Evolutionary conservation across 2,888 invertebrate species (phyloP), one percentile per base, ranked within the genome.

Genomic region (Leucophenga maculata): DNA sequence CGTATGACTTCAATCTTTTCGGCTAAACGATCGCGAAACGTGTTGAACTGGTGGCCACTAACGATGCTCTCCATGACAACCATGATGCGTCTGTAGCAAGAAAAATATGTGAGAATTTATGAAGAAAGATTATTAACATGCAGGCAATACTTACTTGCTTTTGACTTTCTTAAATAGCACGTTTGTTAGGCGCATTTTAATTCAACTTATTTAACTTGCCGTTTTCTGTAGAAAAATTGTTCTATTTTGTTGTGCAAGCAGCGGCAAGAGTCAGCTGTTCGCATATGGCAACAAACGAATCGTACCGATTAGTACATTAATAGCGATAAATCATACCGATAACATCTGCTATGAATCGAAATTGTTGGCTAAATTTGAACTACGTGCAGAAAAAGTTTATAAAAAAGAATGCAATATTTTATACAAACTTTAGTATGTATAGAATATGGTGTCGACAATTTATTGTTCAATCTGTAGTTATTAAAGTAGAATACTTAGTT

Each of bases 21-120:
- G 1, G 90, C 93, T 60, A 94, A 86, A 76, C 96, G 91, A 79
- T 94, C 94, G 69, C 95, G 90, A 59, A 93, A 90, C 69, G 87
- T 85, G 70, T 91, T 91, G 70, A 91, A 91, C 78, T 90, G 91
- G 82, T 96, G 96, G 0, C 95, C 95, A 79, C 92, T 93, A 1
- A 94, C 94, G 66, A 92, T 89, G 88, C 96, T 96, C 87, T 95
- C 92, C 91, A 95, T 90, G 75, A 93, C 80, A 9, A 96, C 95
- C 92, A 96, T 92, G 62, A 96, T 90, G 72, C 89, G 86, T 85
- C 95, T 95, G 32, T 11, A 14, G 18, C 11, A n/a, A 31, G 13
- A 64, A 39, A 31, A 31, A 9, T 48, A 65, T 46, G 3, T 48
- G 55, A 32, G 8, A 48, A 39, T 39, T 59, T 39, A 52, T 22